Conservation (phyloP, 2,797 vertebrate species). For the Argyrosomus regius region DNA sequence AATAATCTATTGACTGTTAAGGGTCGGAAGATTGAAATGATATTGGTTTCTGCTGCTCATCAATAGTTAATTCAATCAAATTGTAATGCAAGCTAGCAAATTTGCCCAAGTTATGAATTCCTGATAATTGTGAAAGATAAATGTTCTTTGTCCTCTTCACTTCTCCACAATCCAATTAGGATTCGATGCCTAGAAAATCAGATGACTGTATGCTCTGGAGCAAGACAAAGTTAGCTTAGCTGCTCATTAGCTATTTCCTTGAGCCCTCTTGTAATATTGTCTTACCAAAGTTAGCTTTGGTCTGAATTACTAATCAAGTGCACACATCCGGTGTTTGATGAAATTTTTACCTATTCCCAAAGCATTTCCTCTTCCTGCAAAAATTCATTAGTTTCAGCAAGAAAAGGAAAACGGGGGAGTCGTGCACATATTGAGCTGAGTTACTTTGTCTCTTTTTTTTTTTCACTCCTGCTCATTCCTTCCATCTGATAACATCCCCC, state of each 20-base stretch:
- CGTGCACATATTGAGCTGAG: constrained; percentile 56
- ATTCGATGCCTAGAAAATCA: constrained; percentile 62
- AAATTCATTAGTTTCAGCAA: constrained; percentile 76
- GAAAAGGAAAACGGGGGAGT: constrained; percentile 54
- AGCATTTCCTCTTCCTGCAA: constrained; percentile 73
- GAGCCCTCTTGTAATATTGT: constrained; percentile 83
- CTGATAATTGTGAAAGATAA: constrained; percentile 73
- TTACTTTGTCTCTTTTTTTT: constrained; percentile 62
- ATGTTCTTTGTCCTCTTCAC: constrained; percentile 73
- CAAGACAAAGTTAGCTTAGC: constrained; percentile 76
- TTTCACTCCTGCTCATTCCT: constrained; percentile 51
- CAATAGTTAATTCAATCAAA: constrained; percentile 78
- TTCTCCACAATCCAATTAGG: constrained; percentile 81
- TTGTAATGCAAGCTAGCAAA: constrained; percentile 73
- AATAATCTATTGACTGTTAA: constrained; percentile 38
- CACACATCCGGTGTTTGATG: constrained; percentile 82
- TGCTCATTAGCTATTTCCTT: constrained; percentile 80
- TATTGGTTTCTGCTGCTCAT: constrained; percentile 66
- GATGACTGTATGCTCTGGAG: constrained; percentile 74
- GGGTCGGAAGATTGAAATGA: constrained; percentile 46
- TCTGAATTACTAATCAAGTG: constrained; percentile 80
- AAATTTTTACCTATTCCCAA: constrained; percentile 79
- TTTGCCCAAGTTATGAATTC: constrained; percentile 76
- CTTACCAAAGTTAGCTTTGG: constrained; percentile 77
- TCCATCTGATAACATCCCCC: constrained; percentile 60